phyloP scores from a whole-genome alignment of 1,140 invertebrate genomes.

The Drosophila burlai region DNA sequence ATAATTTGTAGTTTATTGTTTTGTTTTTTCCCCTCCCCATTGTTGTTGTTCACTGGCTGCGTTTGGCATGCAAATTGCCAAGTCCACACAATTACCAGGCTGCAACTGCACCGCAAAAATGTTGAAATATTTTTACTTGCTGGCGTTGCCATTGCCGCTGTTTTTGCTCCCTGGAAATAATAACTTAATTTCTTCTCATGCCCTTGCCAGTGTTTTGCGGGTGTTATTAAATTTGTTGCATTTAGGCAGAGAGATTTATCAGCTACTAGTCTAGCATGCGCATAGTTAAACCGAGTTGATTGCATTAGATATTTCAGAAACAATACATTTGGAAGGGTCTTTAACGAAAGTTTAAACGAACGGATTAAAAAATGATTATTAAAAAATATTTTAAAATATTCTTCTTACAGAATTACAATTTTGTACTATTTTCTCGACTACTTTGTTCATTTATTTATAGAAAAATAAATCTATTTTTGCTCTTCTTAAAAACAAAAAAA shows the following conservation, averaged over 20 bases:
- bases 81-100: slow-evolving; percentile 49
- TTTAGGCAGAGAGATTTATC: slow-evolving; percentile 25
- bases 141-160: slow-evolving; percentile 37
- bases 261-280: slow-evolving; percentile 4
- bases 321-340: neutral
- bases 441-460: neutral
- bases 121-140: slow-evolving; percentile 75
- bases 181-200: slow-evolving; percentile 70
- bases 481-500: too few relatives aligned
- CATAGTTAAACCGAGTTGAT: slow-evolving; percentile 2
- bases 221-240: slow-evolving; percentile 38
- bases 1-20: slow-evolving; percentile 76
- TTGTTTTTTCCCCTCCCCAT: slow-evolving; percentile 26
- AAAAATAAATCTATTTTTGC: too few relatives aligned
- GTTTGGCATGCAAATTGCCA: slow-evolving; percentile 76
- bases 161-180: slow-evolving; percentile 57
- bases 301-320: neutral
- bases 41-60: slow-evolving; percentile 44
- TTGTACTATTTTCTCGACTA: neutral
- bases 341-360: neutral
- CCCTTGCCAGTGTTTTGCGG: slow-evolving; percentile 36
- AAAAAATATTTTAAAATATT: too few relatives aligned
- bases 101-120: slow-evolving; percentile 63
- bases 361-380: too few relatives aligned
- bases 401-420: neutral